These are phyloP conservation scores for Prionailurus bengalensis DNA, from an alignment of 2,113 vertebrate species.

Conservation along the genomic window DNA sequence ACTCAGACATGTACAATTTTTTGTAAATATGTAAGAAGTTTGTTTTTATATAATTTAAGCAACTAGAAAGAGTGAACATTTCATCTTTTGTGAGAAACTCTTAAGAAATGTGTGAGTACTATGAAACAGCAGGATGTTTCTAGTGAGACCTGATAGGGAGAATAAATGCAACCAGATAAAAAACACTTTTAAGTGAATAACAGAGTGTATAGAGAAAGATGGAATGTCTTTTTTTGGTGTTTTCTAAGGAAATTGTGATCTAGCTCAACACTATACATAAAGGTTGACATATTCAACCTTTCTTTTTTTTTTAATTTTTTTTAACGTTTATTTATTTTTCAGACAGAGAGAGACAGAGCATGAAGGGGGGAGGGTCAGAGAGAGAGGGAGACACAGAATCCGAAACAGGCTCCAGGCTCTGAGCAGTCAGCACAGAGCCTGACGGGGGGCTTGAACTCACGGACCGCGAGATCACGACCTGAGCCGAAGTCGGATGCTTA, in stretches of 20 bases:
- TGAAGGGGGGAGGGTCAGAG: too few species aligned
- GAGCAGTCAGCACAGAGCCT: too few species aligned
- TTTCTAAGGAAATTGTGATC: conserved; percentile 44
- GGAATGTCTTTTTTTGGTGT: conserved; percentile 41
- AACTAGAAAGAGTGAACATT: background rate
- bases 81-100: conserved; percentile 3
- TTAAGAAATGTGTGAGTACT: background rate
- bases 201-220: background rate
- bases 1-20: background rate
- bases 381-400: too few species aligned
- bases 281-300: background rate
- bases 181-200: background rate
- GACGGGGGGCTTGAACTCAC: too few species aligned
- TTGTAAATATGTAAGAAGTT: conserved; percentile 45
- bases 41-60: conserved; percentile 36
- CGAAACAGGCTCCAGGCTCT: too few species aligned
- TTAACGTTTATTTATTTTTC: too few species aligned
- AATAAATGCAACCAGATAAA: conserved; percentile 46
- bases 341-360: too few species aligned
- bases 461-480: too few species aligned
- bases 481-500: too few species aligned
- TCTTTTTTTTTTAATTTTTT: background rate
- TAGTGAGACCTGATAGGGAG: background rate
- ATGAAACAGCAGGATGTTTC: background rate
- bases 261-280: background rate